These are phyloP conservation scores for Polydrusus tereticollis DNA, from an alignment of 2,888 invertebrate species.

Conservation along the genomic window DNA sequence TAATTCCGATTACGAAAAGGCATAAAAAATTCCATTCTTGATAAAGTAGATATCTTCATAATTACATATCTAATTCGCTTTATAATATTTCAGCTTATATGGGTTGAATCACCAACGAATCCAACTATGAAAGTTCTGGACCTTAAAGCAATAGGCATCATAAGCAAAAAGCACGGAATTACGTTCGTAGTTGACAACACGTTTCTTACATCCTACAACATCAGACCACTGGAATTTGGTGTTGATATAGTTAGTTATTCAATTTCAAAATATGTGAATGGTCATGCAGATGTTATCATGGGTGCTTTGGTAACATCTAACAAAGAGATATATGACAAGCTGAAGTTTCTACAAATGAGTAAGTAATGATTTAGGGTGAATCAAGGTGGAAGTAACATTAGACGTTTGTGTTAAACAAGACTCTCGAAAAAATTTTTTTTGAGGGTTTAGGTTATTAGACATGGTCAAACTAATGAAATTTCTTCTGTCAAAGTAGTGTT, in stretches of 20 bases:
- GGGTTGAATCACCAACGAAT: conserved; percentile 97
- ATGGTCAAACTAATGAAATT: no score
- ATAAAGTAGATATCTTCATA: no score
- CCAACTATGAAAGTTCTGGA: conserved; percentile 91
- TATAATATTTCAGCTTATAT: conserved; percentile 84
- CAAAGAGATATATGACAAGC: conserved; percentile 76
- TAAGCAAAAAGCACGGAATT: conserved; percentile 73
- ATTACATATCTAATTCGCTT: no score
- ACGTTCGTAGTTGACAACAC: conserved; percentile 93
- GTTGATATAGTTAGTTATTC: conserved; percentile 94
- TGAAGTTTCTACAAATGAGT: conserved; percentile 93
- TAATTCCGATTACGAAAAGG: no score
- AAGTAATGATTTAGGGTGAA: no score
- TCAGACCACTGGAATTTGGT: conserved; percentile 90
- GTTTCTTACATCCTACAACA: conserved; percentile 92
- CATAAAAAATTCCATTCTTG: no score
- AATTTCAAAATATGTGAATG: conserved; percentile 97
- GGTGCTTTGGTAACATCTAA: conserved; percentile 87
- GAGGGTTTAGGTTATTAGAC: no score
- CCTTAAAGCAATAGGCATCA: conserved; percentile 78
- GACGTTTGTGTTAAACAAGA: no score
- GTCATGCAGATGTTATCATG: conserved; percentile 98
- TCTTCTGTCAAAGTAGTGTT: no score
- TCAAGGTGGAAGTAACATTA: no score
- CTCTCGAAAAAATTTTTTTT: no score